Percentiles rank a stretch among this genome's conserved stretches.
phyloP scores from a whole-genome alignment of 2,797 vertebrate species.

The Tokudaia tokunoshimensis region DNA sequence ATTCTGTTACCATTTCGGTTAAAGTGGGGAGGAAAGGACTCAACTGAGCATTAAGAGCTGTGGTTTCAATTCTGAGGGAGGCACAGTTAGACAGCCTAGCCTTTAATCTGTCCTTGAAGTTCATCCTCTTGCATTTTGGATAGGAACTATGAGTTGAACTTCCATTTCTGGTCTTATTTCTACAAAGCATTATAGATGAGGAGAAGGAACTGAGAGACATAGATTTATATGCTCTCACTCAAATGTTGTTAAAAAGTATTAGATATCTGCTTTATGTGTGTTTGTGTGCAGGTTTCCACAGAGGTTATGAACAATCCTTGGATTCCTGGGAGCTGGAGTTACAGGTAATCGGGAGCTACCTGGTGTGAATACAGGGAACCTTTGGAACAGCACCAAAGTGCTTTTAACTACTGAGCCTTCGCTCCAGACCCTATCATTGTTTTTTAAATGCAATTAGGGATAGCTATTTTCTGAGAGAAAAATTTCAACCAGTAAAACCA shows the following conservation, averaged over 20 bases:
- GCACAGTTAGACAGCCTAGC: conserved; percentile 13
- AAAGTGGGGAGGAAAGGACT: neutral
- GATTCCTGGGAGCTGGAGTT: neutral
- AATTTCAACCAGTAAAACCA: neutral
- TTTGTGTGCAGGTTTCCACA: neutral
- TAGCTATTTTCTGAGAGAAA: neutral
- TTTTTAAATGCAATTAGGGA: neutral
- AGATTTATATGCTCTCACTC: neutral
- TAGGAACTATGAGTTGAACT: neutral
- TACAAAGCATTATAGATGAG: neutral
- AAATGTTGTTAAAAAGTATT: neutral
- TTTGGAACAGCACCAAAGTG: neutral
- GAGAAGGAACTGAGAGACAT: neutral
- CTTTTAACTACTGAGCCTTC: neutral
- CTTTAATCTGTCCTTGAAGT: neutral
- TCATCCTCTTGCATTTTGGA: neutral
- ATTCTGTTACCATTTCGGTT: conserved; percentile 34
- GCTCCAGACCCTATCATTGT: neutral
- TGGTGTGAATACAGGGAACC: neutral
- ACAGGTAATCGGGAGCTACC: neutral
- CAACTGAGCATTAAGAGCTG: neutral
- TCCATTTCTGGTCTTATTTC: neutral
- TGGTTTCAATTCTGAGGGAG: conserved; percentile 37
- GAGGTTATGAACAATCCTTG: neutral
- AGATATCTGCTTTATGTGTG: neutral